Evolutionary conservation across 2,113 vertebrate species (phyloP).

Genomic region (Calcarius ornatus): DNA sequence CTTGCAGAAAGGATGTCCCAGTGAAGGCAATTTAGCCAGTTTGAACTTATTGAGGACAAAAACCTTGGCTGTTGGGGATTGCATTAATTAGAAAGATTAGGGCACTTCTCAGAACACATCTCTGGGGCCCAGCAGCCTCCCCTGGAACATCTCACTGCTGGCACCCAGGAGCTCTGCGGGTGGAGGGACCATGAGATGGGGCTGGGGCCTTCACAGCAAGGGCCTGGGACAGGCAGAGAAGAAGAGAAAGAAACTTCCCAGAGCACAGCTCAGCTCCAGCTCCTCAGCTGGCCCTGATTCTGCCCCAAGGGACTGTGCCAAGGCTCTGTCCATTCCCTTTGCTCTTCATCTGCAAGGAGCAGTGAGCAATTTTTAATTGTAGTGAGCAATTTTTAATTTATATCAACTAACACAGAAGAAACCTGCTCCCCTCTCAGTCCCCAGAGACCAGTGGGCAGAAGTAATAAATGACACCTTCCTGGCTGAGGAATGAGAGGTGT

Average conservation of each 20-base stretch:
- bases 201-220: not conserved
- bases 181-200: not conserved
- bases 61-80: not conserved
- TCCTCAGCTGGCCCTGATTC: rapidly evolving
- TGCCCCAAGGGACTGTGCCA: not conserved
- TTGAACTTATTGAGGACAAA: not conserved
- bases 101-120: not conserved
- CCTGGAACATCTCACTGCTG: not conserved
- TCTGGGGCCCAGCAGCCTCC: not conserved
- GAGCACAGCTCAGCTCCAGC: not conserved
- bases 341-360: not conserved
- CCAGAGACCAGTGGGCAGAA: not conserved
- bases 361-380: not conserved
- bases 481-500: not conserved
- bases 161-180: not conserved
- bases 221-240: not conserved
- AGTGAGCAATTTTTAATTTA: not conserved
- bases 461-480: not conserved
- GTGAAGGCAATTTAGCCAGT: not conserved
- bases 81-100: not conserved
- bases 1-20: not conserved
- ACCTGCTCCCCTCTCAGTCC: not conserved
- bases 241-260: not conserved
- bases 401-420: not conserved
- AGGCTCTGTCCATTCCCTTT: not conserved